Conservation (phyloP, 2,888 invertebrate genomes). For the Apodemia hepburni region DNA sequence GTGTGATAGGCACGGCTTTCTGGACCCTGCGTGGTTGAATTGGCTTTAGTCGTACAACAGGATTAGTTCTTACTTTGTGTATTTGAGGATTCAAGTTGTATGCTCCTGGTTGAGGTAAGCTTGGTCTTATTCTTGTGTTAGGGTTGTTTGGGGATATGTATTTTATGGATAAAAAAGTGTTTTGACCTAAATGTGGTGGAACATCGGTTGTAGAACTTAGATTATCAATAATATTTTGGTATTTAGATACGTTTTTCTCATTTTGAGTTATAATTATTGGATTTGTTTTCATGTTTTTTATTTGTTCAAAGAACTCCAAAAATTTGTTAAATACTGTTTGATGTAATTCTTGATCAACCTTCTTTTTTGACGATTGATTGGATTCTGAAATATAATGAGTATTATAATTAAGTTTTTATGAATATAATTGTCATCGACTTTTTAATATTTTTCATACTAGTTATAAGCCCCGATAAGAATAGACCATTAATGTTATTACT, state of each 20-base stretch:
- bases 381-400: background rate
- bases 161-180: background rate
- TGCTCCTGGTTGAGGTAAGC: background rate
- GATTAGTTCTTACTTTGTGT: slow-evolving; percentile 29
- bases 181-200: background rate
- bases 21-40: slow-evolving; percentile 3
- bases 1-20: slow-evolving; percentile 39
- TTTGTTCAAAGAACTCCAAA: slow-evolving; percentile 46
- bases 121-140: slow-evolving; percentile 1
- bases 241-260: slow-evolving; percentile 21
- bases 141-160: background rate
- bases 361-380: slow-evolving; percentile 25
- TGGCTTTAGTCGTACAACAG: background rate
- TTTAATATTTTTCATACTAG: no score
- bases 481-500: no score
- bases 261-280: slow-evolving; percentile 22
- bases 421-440: no score
- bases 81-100: slow-evolving; percentile 26
- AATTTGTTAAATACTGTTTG: slow-evolving; percentile 43
- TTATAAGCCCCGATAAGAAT: no score
- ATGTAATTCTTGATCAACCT: slow-evolving; percentile 24
- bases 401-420: background rate
- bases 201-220: background rate
- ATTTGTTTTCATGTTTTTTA: slow-evolving; percentile 40
- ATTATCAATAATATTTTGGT: background rate